Percentiles rank a stretch among this genome's conserved stretches.
Conservation (phyloP, 2,797 vertebrate species). For the Otolemur crassicaudatus region DNA sequence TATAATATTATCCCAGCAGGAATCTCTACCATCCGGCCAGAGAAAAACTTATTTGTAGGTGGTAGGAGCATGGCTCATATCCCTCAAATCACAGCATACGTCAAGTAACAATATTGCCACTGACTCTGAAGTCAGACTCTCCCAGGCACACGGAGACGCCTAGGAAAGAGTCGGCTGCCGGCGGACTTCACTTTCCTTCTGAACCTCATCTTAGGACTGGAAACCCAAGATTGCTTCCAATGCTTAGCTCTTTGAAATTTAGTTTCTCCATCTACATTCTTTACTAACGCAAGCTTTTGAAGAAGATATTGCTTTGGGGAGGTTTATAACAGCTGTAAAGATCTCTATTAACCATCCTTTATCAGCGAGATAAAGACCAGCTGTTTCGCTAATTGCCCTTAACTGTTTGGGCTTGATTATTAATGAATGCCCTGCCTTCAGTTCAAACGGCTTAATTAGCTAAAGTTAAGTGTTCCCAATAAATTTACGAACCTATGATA, state of each 20-base stretch:
- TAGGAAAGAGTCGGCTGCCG: rapidly evolving
- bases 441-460: slow-evolving; percentile 84
- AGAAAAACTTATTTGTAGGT: not conserved
- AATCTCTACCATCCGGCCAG: not conserved
- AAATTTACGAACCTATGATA: slow-evolving; percentile 84
- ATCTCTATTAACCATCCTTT: slow-evolving; percentile 80
- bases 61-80: not conserved
- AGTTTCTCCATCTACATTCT: slow-evolving; percentile 23
- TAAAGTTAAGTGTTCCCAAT: slow-evolving; percentile 82
- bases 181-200: not conserved
- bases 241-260: not conserved
- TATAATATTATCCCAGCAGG: not conserved
- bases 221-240: not conserved
- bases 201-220: not conserved
- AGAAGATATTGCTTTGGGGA: slow-evolving; percentile 65
- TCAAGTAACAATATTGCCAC: not conserved
- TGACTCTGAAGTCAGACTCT: not conserved
- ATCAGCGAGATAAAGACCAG: slow-evolving; percentile 82
- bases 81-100: not conserved
- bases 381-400: slow-evolving; percentile 84
- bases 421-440: slow-evolving; percentile 82
- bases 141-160: not conserved
- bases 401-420: slow-evolving; percentile 80
- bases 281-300: slow-evolving; percentile 65
- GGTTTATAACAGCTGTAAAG: slow-evolving; percentile 80